These are phyloP conservation scores for Plumapathes pennacea DNA, from an alignment of 92 coral and sea anemone species.

Conservation along the genomic window DNA sequence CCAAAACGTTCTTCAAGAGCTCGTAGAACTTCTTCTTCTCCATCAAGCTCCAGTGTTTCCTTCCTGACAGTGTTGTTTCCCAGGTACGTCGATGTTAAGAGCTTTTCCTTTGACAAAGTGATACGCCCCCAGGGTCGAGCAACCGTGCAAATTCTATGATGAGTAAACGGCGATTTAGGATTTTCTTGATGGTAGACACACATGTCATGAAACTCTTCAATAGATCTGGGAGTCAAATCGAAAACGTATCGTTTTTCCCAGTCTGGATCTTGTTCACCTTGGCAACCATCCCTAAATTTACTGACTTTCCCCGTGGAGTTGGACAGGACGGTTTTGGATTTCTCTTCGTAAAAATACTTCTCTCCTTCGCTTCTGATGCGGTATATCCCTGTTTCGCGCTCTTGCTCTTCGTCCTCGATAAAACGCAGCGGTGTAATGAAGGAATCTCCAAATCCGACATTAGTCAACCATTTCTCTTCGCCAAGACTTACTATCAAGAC, in stretches of 20 bases:
- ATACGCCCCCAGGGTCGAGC: conserved; percentile 33
- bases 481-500: conserved; percentile 9
- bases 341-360: conserved; percentile 1
- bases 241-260: conserved; percentile 8
- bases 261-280: not conserved
- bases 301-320: not conserved
- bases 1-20: conserved; percentile 34
- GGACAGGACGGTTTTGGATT: not conserved
- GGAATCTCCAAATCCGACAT: conserved; percentile 46
- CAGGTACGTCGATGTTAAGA: conserved; percentile 8
- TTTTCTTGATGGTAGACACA: conserved; percentile 1
- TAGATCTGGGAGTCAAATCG: conserved; percentile 11
- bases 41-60: conserved; percentile 1
- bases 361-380: conserved; percentile 30
- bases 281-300: not conserved
- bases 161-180: conserved; percentile 1
- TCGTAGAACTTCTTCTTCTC: conserved; percentile 25
- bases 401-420: conserved; percentile 31
- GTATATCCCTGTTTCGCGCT: conserved; percentile 22
- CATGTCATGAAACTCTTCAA: conserved; percentile 10
- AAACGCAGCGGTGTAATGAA: conserved; percentile 32
- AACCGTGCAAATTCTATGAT: conserved; percentile 16
- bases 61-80: conserved; percentile 26
- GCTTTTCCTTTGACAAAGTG: conserved; percentile 16
- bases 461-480: conserved; percentile 25